Evolutionary conservation across 2,113 vertebrate genomes (phyloP), one percentile per base, ranked within the genome.

Genomic region (Leuciscus idus): DNA sequence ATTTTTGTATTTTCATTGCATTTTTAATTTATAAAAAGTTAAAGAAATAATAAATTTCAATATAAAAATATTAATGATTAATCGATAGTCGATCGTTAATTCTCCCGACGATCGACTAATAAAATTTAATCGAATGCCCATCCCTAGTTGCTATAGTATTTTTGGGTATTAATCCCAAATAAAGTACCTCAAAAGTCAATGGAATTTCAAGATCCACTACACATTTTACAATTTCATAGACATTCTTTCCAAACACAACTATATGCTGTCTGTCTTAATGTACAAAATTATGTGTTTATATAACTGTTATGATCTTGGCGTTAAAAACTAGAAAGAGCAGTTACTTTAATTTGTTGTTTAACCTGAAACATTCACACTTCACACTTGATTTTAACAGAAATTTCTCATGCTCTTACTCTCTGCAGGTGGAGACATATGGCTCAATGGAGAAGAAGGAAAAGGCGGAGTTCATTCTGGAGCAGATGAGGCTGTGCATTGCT

Each of bases 401-500:
- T 74, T 48, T 74, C 72, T 74, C 17, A 33, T 7, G 28, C 52
- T 90, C 87, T 26, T 46, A 90, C 87, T 8, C 82, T 28, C 23
- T 73, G 36, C 91, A 99, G 98, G 98, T 99, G 91, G 98, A 99
- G 94, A 99, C 98, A 0, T 99, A 99, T 0, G 98, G 98, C 86
- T 99, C 98, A 57, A 99, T 99, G 98, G 98, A 98, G 92, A 99
- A 99, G 92, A 99, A 99, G 48, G 98, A 99, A 90, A 97, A 98
- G 88, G 97, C 96, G 83, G 98, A 99, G 90, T 99, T 99, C 87
- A 99, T 99, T 90, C 91, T 99, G 93, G 98, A 99, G 90, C 98
- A 99, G 91, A 99, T 99, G 98, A 96, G 98, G 89, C 96, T 99
- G 86, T 99, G 98, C 92, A 93, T 99, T 28, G 98, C 98, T 30